phyloP scores from a whole-genome alignment of 2,888 invertebrate genomes.

The Drosophila nr. medialis region DNA sequence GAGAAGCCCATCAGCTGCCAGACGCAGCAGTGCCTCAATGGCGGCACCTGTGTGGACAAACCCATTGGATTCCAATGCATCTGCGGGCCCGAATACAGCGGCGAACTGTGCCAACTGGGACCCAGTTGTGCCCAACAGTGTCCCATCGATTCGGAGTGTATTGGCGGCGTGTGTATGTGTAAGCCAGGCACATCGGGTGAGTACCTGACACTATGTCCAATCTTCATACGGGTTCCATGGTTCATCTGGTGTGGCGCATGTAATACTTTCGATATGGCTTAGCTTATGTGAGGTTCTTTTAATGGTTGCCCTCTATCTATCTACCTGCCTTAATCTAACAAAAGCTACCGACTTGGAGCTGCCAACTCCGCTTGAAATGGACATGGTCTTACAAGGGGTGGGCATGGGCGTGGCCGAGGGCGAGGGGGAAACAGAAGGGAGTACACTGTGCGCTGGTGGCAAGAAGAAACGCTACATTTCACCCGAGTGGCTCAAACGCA shows the following conservation, averaged over 20 bases:
- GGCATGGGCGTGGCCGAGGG: not conserved
- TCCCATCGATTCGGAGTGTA: conserved; percentile 89
- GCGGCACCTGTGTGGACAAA: conserved; percentile 88
- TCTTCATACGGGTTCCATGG: conserved; percentile 22
- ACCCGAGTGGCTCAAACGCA: conserved; percentile 84
- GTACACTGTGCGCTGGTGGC: conserved; percentile 59
- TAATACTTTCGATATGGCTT: conserved; percentile 20
- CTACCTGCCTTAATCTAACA: conserved; percentile 15
- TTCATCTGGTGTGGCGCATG: conserved; percentile 50
- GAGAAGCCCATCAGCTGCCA: conserved; percentile 88
- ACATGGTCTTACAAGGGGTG: conserved; percentile 15
- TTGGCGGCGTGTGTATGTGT: conserved; percentile 85
- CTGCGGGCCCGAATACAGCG: conserved; percentile 88
- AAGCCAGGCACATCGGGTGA: conserved; percentile 84
- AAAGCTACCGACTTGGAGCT: conserved; percentile 69
- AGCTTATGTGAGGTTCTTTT: not conserved
- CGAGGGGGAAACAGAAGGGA: conserved; percentile 8
- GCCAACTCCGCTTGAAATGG: conserved; percentile 53
- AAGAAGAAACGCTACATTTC: conserved; percentile 83
- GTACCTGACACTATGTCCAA: conserved; percentile 30
- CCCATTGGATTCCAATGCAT: conserved; percentile 88
- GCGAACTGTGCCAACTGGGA: conserved; percentile 83
- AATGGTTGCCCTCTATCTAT: conserved; percentile 6
- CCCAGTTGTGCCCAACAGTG: conserved; percentile 85
- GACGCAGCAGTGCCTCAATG: conserved; percentile 90